Conservation (phyloP, 2,888 invertebrate genomes). For the Glyphotaelius pellucidus region DNA sequence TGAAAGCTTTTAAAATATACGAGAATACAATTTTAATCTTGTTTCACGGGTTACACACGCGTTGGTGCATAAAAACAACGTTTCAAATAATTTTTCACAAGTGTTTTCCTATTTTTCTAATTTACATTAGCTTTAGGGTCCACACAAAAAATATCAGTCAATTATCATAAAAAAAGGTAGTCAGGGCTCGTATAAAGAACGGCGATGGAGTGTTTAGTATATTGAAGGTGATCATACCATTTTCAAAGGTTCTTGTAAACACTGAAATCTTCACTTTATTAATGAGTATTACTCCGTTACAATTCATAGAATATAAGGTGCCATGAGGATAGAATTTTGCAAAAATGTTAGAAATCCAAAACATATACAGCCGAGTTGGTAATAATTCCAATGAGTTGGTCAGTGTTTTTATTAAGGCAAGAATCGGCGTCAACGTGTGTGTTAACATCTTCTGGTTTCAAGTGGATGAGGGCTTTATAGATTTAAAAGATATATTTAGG, state of each 20-base stretch:
- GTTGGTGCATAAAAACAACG: neutral
- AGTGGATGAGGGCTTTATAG: neutral
- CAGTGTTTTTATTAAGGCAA: neutral
- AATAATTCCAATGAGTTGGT: neutral
- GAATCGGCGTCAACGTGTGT: neutral
- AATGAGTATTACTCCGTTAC: neutral
- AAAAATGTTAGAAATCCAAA: no score
- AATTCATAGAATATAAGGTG: neutral
- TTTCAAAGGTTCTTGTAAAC: neutral
- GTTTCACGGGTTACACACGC: neutral
- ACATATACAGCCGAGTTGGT: neutral
- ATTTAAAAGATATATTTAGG: neutral
- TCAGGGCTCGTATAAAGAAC: constrained; percentile 15
- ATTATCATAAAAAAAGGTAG: neutral
- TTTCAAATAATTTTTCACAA: neutral
- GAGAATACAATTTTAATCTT: neutral
- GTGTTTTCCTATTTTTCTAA: no score
- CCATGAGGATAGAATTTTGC: neutral
- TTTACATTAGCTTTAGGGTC: neutral
- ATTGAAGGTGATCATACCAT: neutral
- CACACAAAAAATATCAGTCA: neutral
- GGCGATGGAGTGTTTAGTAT: constrained; percentile 20
- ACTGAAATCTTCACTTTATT: neutral
- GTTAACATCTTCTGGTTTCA: neutral
- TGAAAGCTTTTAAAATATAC: neutral